phyloP scores from a whole-genome alignment of 2,888 invertebrate genomes.

The Anarsia innoxiella region DNA sequence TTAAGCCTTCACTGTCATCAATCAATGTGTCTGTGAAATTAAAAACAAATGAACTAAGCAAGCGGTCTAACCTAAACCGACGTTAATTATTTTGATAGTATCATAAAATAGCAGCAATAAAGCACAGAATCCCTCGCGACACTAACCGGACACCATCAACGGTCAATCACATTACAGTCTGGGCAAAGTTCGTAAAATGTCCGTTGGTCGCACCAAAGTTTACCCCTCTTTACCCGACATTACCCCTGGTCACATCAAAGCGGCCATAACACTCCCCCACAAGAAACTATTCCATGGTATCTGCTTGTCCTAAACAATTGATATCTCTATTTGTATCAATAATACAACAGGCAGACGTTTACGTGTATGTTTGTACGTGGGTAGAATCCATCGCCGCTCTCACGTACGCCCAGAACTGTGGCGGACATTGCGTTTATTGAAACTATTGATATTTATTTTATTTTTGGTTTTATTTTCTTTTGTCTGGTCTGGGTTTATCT shows the following conservation, averaged over 20 bases:
- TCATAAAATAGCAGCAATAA: constrained; percentile 6
- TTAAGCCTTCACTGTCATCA: too few species aligned
- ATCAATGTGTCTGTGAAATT: too few species aligned
- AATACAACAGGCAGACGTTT: constrained; percentile 66
- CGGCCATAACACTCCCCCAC: constrained; percentile 40
- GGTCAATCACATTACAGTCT: constrained; percentile 43
- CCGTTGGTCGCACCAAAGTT: constrained; percentile 3
- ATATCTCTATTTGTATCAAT: constrained; percentile 75
- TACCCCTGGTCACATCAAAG: constrained; percentile 41
- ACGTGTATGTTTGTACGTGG: constrained; percentile 66
- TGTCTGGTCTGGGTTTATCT: too few species aligned
- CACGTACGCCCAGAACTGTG: constrained; percentile 28
- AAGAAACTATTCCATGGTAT: constrained; percentile 58
- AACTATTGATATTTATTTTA: constrained; percentile 39
- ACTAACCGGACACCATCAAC: constrained; percentile 27
- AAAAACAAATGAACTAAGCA: not conserved
- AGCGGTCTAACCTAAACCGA: not conserved
- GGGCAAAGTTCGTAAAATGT: constrained; percentile 39
- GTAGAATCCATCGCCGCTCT: constrained; percentile 45
- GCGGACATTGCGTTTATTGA: constrained; percentile 45
- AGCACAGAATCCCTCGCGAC: constrained; percentile 3
- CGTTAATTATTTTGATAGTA: constrained; percentile 6
- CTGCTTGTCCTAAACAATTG: constrained; percentile 70
- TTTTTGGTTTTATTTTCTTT: constrained; percentile 7
- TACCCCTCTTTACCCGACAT: constrained; percentile 38